Evolutionary conservation across 2,113 vertebrate species (phyloP).

Genomic region (Rattus rattus): DNA sequence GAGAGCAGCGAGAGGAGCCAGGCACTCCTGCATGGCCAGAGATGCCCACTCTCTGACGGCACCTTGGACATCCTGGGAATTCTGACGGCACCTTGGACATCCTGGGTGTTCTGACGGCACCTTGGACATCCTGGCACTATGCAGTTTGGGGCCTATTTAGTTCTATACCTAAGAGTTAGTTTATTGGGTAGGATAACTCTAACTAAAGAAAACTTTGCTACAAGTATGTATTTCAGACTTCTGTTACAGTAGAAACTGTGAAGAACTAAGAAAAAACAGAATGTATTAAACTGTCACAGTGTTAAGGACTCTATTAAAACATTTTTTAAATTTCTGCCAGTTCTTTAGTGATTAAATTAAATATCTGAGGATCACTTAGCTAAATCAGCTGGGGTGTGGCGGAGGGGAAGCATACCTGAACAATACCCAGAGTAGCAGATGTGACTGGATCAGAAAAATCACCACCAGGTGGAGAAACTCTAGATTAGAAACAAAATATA

Average conservation of each 20-base stretch:
- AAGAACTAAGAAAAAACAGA: slow-evolving; percentile 39
- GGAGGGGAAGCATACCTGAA: slow-evolving; percentile 87
- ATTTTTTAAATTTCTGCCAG: not conserved
- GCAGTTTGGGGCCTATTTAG: not conserved
- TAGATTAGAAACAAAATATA: slow-evolving; percentile 78
- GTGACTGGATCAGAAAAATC: slow-evolving; percentile 99
- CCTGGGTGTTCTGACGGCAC: not conserved
- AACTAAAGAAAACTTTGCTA: slow-evolving; percentile 27
- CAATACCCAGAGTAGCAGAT: slow-evolving; percentile 97
- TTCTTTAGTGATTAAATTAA: slow-evolving; percentile 37
- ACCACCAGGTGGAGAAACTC: slow-evolving; percentile 97
- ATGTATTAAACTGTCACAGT: not conserved
- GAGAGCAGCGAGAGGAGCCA: not conserved
- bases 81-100: no score
- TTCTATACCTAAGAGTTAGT: slow-evolving; percentile 16
- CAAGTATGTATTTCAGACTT: not conserved
- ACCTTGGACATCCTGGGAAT: no score
- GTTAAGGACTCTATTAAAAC: slow-evolving; percentile 16
- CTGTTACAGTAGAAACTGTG: slow-evolving; percentile 32
- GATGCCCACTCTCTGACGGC: not conserved
- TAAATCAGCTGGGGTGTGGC: not conserved
- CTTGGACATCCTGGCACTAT: not conserved
- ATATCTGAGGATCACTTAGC: not conserved
- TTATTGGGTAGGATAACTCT: not conserved
- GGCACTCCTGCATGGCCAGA: not conserved